Base-by-base conservation (phyloP, 2,888 invertebrate genomes). In the Hirudinaria manillensis region DNA sequence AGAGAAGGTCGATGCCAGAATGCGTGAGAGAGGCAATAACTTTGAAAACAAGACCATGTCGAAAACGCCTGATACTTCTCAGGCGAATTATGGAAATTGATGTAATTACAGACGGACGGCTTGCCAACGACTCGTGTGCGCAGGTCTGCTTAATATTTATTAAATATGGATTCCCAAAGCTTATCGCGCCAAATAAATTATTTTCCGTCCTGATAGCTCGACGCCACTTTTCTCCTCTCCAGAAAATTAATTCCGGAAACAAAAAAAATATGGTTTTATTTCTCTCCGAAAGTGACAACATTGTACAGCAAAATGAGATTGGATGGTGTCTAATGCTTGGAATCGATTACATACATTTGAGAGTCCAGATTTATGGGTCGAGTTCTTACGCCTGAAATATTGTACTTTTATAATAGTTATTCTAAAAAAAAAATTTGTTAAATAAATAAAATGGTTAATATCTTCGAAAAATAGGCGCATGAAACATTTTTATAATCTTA, bases 91-190 rank as follows among this genome's bases (percentile, higher is more conserved):
- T 68, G 68, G 68, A 68, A 68, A 68, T 68, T 68, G 68, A 68
- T 72, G 72, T 55, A 72, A 72, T 72, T 72, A 72, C 55, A 29
- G 55, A 24, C 55, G 24, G 21, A 29, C n/a, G 29, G 72, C 56
- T 34, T 72, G 72, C 72, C 72, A 72, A 72, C 56, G 29, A 72
- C 29, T 27, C 61, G 29, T 61, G 61, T 29, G 55, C 72, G 24
- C 10, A 24, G 32, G 68, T 55, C 72, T 72, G 34, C 53, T 72
- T 72, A 72, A 72, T 72, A 72, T 72, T 72, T 72, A 72, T 72
- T 72, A 72, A 72, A 72, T 53, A 72, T 72, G 56, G 72, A 72
- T 53, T 71, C 24, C 45, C 61, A 34, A 34, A 29, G 27, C 32
- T 29, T 29, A 56, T 32, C 29, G 51, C 72, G 72, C 72, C 72